Evolutionary conservation across 2,797 vertebrate genomes (phyloP).

Genomic region (Syndactyla subalaris): DNA sequence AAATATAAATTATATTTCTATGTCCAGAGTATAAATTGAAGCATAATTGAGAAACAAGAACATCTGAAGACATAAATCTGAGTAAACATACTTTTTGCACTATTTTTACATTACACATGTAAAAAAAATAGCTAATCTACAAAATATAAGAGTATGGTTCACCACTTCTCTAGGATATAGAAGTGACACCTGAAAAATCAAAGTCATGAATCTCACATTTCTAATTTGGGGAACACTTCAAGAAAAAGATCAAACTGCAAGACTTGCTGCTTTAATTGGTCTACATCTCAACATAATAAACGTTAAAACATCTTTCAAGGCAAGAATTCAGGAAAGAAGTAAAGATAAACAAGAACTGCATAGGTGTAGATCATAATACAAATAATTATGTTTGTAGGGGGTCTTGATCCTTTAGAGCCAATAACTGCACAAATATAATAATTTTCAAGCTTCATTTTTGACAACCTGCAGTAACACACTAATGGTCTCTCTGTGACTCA

Average conservation of each 20-base stretch:
- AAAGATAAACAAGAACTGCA: not conserved
- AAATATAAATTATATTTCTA: not conserved
- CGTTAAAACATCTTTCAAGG: not conserved
- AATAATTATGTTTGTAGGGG: not conserved
- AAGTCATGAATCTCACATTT: not conserved
- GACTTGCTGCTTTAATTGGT: not conserved
- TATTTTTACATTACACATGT: not conserved
- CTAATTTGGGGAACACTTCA: not conserved
- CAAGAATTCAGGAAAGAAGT: not conserved
- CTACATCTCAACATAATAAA: not conserved
- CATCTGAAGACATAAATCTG: not conserved
- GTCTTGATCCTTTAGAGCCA: not conserved
- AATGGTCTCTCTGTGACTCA: not conserved
- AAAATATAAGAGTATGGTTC: not conserved
- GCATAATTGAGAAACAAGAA: conserved; percentile 11
- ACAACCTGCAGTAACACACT: not conserved
- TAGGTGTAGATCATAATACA: not conserved
- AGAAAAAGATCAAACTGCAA: not conserved
- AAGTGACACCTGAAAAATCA: not conserved
- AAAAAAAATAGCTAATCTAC: not conserved
- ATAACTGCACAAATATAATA: not conserved
- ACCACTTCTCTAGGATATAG: not conserved
- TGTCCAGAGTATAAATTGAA: conserved; percentile 25
- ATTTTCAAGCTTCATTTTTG: conserved; percentile 19
- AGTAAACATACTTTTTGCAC: conserved; percentile 7